Evolutionary conservation across 2,113 vertebrate genomes (phyloP), one percentile per base, ranked within the genome.

Genomic region (Tachysurus fulvidraco): DNA sequence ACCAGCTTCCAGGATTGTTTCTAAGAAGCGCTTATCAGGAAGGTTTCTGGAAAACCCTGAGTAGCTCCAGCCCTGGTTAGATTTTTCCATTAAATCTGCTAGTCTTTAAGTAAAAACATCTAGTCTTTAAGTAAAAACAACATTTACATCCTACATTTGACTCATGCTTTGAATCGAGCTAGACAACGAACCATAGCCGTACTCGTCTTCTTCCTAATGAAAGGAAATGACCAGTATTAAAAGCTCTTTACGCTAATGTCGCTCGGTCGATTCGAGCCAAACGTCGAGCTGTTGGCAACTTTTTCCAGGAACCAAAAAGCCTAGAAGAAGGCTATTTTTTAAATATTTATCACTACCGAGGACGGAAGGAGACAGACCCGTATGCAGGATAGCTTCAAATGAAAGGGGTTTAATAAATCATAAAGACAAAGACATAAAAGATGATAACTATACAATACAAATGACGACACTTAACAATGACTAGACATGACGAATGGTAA

Each of bases 221-320:
- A 77, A 77, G 59, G 78, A 52, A 79, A 73, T 36, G 60, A 67
- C 41, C 13, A 3, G 60, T 69, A 87, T 81, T 84, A 59, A 88
- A 89, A 87, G 30, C 85, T 73, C 44, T 86, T 86, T 83, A 11
- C 74, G 59, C 30, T 88, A 85, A 85, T 88, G 87, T 54, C 46
- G 65, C 21, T 59, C 21, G 87, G 74, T 76, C 8, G 44, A 84
- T 54, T 71, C 19, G 16, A 13, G 85, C 60, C 16, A 89, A 64
- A 85, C 62, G 21, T 28, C 65, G n/a, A 16, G 41, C 60, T 65
- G 46, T 46, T 44, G 76, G 57, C 76, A 50, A 81, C 80, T 30
- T 16, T 69, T 73, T 54, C 17, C 19, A 44, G 67, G 41, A 64
- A 59, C 23, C 44, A 50, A 25, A 60, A 83, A 30, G 46, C 21